Base-by-base conservation (phyloP, 2,888 invertebrate genomes). In the Campoplex nolae region DNA sequence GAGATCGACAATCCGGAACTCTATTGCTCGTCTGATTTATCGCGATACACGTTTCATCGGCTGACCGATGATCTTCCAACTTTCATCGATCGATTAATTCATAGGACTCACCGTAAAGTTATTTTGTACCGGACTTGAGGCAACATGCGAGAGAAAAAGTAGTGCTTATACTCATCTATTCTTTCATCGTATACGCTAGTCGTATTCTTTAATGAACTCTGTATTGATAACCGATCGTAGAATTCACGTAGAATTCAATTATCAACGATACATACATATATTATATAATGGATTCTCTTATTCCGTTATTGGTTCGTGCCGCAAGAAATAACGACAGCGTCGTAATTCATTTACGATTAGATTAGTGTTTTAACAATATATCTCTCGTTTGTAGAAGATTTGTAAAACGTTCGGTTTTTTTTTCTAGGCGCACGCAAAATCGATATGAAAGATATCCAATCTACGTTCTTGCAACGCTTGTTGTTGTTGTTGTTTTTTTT, bases 1-100 rank as follows among this genome's bases (percentile, higher is more conserved):
- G 65, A 68, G 83, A 65, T 65, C 54, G 67, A 51, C 79, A 45
- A 77, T 80, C 83, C 80, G 83, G 68, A 77, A 86, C 80, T 83
- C 80, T 58, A 76, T 83, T 79, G 23, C 83, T 83, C 83, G 80
- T 81, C 74, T 86, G 86, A 86, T 83, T 86, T 83, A 86, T 83
- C 83, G 83, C 58, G 42, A 83, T 83, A 45, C 71, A 54, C 77
- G 80, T 81, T 86, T 86, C 85, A 70, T 32, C 65, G 75, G 42
- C 18, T 70, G 83, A 83, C 80, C 68, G 68, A 75, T 74, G 68
- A 75, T 56, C 51, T 77, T 86, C 79, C 67, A 67, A 73, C 83
- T 82, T 77, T 71, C 77, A 56, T 56, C 35, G 9, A 42, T 13
- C 54, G 32, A 70, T 42, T 3, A 38, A 67, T 51, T 68, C 67